phyloP scores from a whole-genome alignment of 2,888 invertebrate species.

The Aporophyla lueneburgensis region DNA sequence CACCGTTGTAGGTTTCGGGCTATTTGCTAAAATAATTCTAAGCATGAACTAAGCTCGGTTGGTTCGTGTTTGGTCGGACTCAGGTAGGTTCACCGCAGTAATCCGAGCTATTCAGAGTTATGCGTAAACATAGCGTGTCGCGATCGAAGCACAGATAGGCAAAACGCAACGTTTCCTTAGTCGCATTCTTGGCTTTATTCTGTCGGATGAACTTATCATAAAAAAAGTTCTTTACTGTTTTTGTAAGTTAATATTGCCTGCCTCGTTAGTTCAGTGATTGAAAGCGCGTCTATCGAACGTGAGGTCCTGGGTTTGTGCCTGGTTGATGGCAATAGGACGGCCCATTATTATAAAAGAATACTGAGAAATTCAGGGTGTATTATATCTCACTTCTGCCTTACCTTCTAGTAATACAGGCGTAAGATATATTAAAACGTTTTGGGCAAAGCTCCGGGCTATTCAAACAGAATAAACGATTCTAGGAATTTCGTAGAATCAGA shows the following conservation, averaged over 20 bases:
- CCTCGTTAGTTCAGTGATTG: too few relatives aligned
- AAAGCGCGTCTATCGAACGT: neutral
- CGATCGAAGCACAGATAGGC: constrained; percentile 43
- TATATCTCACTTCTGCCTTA: too few relatives aligned
- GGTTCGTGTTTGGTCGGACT: constrained; percentile 15
- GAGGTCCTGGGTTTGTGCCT: neutral
- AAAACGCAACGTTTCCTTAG: constrained; percentile 57
- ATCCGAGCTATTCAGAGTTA: constrained; percentile 29
- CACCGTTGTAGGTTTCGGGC: neutral
- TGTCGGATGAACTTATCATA: constrained; percentile 25
- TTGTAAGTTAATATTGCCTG: too few relatives aligned
- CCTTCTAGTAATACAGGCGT: neutral
- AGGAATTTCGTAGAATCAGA: neutral
- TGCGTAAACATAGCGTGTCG: constrained; percentile 57
- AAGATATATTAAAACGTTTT: neutral
- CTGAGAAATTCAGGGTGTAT: too few relatives aligned
- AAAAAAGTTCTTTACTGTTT: constrained; percentile 7
- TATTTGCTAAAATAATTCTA: constrained; percentile 10
- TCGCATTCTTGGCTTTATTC: constrained; percentile 37
- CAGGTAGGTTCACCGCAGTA: constrained; percentile 25
- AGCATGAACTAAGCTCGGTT: neutral
- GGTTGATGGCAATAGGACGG: too few relatives aligned
- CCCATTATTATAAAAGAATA: too few relatives aligned
- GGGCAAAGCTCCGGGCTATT: neutral
- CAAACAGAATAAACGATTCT: neutral